These are phyloP conservation scores for Nesogale talazaci DNA, from an alignment of 2,113 vertebrate species.

Conservation along the genomic window DNA sequence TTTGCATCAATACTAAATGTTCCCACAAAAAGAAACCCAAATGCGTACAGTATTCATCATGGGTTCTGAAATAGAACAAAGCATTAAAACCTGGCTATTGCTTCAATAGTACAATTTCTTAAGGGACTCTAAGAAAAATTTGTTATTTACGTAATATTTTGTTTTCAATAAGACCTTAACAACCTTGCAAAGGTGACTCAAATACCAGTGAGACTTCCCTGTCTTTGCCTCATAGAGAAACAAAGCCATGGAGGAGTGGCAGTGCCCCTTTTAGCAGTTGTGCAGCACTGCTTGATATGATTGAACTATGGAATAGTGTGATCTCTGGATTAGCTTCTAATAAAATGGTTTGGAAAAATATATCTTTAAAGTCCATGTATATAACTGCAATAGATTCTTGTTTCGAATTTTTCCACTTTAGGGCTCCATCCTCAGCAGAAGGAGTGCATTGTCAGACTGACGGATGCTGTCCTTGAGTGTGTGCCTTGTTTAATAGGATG, in stretches of 20 bases:
- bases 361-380: not conserved
- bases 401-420: not conserved
- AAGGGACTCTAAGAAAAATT: not conserved
- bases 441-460: not conserved
- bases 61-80: constrained; percentile 38
- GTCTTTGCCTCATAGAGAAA: constrained; percentile 23
- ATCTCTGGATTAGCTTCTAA: no score
- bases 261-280: no score
- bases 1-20: constrained; percentile 76
- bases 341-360: not conserved
- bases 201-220: not conserved
- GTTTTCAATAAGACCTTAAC: constrained; percentile 43
- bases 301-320: no score
- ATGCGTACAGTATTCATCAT: constrained; percentile 75
- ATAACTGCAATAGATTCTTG: not conserved
- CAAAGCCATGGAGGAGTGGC: no score
- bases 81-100: not conserved
- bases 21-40: constrained; percentile 80
- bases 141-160: not conserved
- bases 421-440: not conserved
- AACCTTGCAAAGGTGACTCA: not conserved
- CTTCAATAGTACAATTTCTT: constrained; percentile 37
- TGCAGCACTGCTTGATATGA: not conserved
- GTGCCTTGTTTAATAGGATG: not conserved
- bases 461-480: not conserved